Base-by-base conservation (phyloP, 2,888 invertebrate genomes). In the Luffia ferchaultella region DNA sequence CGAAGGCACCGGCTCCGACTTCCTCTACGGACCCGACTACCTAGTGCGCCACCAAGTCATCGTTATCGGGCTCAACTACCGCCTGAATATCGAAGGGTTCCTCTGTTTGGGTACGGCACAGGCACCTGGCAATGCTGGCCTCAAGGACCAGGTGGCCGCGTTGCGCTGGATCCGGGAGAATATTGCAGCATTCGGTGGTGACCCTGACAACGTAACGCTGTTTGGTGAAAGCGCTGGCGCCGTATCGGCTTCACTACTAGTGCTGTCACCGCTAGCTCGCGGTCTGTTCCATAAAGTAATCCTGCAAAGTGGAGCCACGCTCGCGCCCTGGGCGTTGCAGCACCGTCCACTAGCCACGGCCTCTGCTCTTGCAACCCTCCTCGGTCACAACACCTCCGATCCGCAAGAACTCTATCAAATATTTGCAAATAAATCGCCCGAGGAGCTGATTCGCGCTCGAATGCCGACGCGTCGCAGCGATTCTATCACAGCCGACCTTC, bases 61-160 rank as follows among this genome's bases (percentile, higher is more conserved):
- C 1, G 71, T 88, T 49, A 87, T 89, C 0, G 87, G 87, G 0
- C 65, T 89, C 1, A 89, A 88, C 61, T 89, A 89, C 55, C 76
- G 89, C 54, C 60, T 85, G 1, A 87, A 85, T 2, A 82, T 87
- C 0, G 72, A 88, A 59, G 89, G 89, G 0, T 90, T 89, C 58
- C 69, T 90, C 1, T 89, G 89, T 48, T 77, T 88, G 1, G 88
- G 88, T 12, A 87, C 87, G 15, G 68, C 73, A 54, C 87, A 87
- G 63, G 88, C 88, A 0, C 89, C 89, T 0, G 90, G 90, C 2
- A 90, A 90, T 61, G 87, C 87, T 48, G 89, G 88, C 0, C 63
- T 89, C 1, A 89, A 88, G 55, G 83, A 83, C 56, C 83, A 83
- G 57, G 61, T 80, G 51, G 78, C 78, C 1, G 82, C 82, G 7